Base-by-base conservation (phyloP, 2,797 vertebrate species). In the Kryptolebias ocellatus region DNA sequence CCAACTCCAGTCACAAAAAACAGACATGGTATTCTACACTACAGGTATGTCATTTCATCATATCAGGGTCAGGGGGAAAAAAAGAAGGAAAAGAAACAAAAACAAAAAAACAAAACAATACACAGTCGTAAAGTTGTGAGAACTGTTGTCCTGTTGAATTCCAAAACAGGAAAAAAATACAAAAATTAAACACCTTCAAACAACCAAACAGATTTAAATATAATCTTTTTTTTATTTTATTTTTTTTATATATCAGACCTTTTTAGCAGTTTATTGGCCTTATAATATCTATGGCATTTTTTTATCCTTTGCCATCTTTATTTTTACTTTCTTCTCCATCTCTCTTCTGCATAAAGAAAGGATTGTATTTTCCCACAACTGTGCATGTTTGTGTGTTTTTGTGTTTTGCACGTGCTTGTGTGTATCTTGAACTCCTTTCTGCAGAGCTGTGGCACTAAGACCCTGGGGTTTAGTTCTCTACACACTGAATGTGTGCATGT, bases 391-490 rank as follows among this genome's bases (percentile, higher is more conserved):
- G 39, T 42, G 11, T 12, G 39, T 42, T 53, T 75, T 60, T 79
- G 71, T 74, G 68, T 60, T 34, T 5, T 5, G 31, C 9, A 5
- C 5, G 4, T 34, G 31, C 9, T 11, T 39, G 37, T 39, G 37
- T 63, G 54, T 60, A 63, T 71, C 69, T 93, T 92, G 39, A 95
- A 96, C 93, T 91, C 92, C 94, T 93, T 91, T 92, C 91, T 92
- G 93, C 93, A 92, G 94, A 96, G 92, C 92, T 91, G 91, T 73
- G 94, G 74, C 79, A 89, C 94, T 95, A 95, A 95, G 93, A 94
- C 95, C 92, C 93, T 86, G 87, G 92, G 95, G 93, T 93, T 87
- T 90, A 94, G 92, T 92, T 93, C 93, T 58, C 27, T 95, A 91
- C 91, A 93, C 93, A 3, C 55, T 42, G 49, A 54, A 24, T 70